These are phyloP conservation scores for Rhinichthys osculus DNA, from an alignment of 2,797 vertebrate species.

Conservation along the genomic window DNA sequence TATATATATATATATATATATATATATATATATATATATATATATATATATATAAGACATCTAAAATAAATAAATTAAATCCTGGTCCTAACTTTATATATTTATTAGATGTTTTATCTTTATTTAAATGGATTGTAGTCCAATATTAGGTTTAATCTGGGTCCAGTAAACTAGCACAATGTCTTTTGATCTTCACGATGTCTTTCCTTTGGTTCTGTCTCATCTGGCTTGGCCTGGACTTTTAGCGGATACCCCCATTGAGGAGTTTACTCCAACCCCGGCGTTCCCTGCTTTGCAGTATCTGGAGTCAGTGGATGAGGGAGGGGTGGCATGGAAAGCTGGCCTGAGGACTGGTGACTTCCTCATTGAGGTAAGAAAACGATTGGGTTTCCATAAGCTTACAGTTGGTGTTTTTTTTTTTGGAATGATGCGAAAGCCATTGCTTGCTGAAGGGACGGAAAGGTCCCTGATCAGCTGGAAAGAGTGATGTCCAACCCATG, in stretches of 20 bases:
- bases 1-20: neutral
- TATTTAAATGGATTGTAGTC: neutral
- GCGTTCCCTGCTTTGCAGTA: conserved; percentile 90
- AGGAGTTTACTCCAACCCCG: conserved; percentile 89
- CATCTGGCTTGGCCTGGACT: conserved; percentile 17
- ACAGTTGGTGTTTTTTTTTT: neutral
- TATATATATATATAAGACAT: neutral
- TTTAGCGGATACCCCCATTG: conserved; percentile 88
- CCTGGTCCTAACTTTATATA: neutral
- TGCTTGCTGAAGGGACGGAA: conserved; percentile 31
- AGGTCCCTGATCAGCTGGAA: conserved; percentile 24
- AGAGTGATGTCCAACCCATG: conserved; percentile 18
- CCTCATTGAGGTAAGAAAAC: conserved; percentile 82
- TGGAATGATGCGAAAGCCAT: neutral
- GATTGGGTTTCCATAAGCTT: conserved; percentile 10
- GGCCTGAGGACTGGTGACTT: conserved; percentile 90
- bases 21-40: neutral
- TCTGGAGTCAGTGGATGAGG: conserved; percentile 91
- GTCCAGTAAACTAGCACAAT: neutral
- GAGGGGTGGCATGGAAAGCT: conserved; percentile 89
- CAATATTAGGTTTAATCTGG: neutral
- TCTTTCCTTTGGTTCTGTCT: conserved; percentile 21
- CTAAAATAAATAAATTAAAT: neutral
- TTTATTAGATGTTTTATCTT: neutral
- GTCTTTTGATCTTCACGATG: neutral